Evolutionary conservation across 2,113 vertebrate species (phyloP), one percentile per base, ranked within the genome.

Genomic region (Calyptomena viridis): DNA sequence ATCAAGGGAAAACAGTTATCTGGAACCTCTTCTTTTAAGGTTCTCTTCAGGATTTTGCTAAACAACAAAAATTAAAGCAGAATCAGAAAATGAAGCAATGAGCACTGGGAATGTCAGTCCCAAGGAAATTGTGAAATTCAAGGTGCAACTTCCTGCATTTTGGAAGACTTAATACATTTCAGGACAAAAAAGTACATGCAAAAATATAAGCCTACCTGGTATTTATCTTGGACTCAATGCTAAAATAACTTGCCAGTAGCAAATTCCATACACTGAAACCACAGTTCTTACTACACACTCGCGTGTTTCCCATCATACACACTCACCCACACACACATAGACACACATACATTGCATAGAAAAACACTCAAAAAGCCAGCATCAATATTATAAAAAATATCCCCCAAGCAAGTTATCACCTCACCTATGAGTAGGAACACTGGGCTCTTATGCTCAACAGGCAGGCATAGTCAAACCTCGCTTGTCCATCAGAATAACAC

Each of bases 221-320:
- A 87, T 96, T 97, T 97, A 90, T 94, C 87, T 97, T 97, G 97
- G 96, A 96, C 79, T 93, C 5, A 6, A 49, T 62, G 44, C 87
- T 96, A 93, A 91, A 97, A 96, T 92, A 96, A 97, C 95, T 96
- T 96, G 97, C 96, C 96, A 96, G 96, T 97, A 97, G 96, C 96
- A 97, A 96, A 96, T 97, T 97, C 96, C 91, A 96, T 87, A 96
- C 91, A 85, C 85, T 95, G 90, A 93, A 94, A 92, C 95, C 94
- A 95, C 89, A 94, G 95, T 95, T 94, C 93, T 89, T 74, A 68
- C 74, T 93, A 62, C 42, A 75, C 73, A 37, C 59, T 96, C 3
- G 64, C 8, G 37, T 96, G 95, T 96, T 96, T 96, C 96, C 89
- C 90, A 94, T 96, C 96, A 91, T 63, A 72, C 84, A 78, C 93